A percentile compares a stretch with the other conserved stretches of the same genome.
phyloP scores from a whole-genome alignment of 2,888 invertebrate genomes.

The Morpho deidamia region DNA sequence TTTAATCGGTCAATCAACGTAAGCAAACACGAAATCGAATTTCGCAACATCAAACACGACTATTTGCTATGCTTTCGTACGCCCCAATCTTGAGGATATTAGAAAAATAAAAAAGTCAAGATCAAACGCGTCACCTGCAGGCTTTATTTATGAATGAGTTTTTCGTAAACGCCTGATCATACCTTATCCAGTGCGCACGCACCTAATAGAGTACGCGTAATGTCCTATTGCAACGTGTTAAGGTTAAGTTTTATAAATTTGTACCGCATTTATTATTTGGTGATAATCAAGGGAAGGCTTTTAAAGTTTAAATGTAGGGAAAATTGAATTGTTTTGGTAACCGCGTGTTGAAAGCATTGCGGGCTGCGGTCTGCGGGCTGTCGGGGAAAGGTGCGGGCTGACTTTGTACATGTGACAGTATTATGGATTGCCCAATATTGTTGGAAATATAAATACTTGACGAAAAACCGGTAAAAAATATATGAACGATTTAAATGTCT shows the following conservation, averaged over 20 bases:
- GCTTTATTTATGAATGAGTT: constrained; percentile 37
- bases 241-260: constrained; percentile 5
- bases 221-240: constrained; percentile 10
- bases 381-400: constrained; percentile 27
- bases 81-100: constrained; percentile 32
- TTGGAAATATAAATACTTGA: not conserved
- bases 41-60: constrained; percentile 36
- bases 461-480: not conserved
- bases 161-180: constrained; percentile 27
- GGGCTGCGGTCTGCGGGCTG: constrained; percentile 33
- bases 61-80: constrained; percentile 25
- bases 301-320: constrained; percentile 42
- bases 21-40: constrained; percentile 24
- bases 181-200: not conserved
- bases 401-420: constrained; percentile 24
- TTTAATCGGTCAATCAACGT: constrained; percentile 11
- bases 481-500: not conserved
- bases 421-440: constrained; percentile 9
- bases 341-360: constrained; percentile 33
- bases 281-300: constrained; percentile 34
- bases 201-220: not conserved
- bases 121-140: constrained; percentile 45
- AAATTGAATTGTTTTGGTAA: constrained; percentile 49
- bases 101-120: constrained; percentile 38
- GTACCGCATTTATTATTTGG: constrained; percentile 18